Evolutionary conservation across 2,113 vertebrate species (phyloP).

Genomic region (Ctenodactylus gundi): DNA sequence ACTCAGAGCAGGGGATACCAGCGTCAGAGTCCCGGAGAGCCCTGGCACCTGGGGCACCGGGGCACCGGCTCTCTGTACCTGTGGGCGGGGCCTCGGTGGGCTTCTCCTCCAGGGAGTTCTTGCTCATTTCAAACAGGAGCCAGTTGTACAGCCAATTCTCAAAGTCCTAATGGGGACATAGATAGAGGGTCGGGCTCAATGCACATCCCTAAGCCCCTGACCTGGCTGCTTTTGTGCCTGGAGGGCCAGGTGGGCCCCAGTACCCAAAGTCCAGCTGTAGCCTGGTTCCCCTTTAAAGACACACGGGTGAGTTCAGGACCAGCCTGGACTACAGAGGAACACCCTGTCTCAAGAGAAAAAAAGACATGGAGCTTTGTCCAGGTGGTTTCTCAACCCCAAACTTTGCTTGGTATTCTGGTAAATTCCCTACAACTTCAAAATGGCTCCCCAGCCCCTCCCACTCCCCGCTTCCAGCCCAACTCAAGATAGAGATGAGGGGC

Average conservation of each 20-base stretch:
- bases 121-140: slow-evolving; percentile 92
- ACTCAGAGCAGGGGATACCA: not conserved
- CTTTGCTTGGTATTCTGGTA: not conserved
- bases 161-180: slow-evolving; percentile 83
- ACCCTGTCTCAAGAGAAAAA: no score
- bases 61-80: slow-evolving; percentile 67
- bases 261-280: not conserved
- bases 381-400: not conserved
- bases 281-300: not conserved
- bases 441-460: not conserved
- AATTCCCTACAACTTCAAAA: not conserved
- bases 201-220: not conserved
- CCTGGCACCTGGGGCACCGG: not conserved
- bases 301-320: no score
- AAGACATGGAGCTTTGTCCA: not conserved
- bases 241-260: not conserved
- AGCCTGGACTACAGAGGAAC: no score
- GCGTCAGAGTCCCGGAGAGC: not conserved
- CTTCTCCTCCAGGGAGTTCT: slow-evolving; percentile 65
- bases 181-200: not conserved
- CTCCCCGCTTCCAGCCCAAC: not conserved
- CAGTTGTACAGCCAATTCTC: slow-evolving; percentile 92
- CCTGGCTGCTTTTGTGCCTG: not conserved
- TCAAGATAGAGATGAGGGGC: not conserved
- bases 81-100: not conserved